These are phyloP conservation scores for Perca fluviatilis DNA, from an alignment of 2,113 vertebrate species.

Conservation along the genomic window DNA sequence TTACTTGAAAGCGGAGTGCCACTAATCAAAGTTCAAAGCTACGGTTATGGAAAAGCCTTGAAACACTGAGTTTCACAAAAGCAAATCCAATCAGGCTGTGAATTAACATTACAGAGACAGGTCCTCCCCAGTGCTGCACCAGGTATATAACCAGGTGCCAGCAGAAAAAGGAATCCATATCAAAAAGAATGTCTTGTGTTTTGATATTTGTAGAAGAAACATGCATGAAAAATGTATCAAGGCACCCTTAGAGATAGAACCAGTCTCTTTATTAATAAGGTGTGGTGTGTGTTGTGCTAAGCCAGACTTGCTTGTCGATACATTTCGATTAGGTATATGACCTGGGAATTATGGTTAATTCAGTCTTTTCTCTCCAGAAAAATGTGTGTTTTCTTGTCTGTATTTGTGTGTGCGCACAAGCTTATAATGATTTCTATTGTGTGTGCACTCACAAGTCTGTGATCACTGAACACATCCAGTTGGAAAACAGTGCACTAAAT, in stretches of 20 bases:
- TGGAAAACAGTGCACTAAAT: slow-evolving; percentile 11
- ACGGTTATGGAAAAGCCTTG: slow-evolving; percentile 11
- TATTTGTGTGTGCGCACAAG: background rate
- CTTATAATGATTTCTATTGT: background rate
- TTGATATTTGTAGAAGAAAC: slow-evolving; percentile 57
- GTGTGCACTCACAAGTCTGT: slow-evolving; percentile 9
- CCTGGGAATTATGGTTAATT: slow-evolving; percentile 56
- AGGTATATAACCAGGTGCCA: slow-evolving; percentile 32
- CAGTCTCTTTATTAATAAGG: slow-evolving; percentile 25
- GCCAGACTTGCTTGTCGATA: slow-evolving; percentile 32
- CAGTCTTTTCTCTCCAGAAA: slow-evolving; percentile 5
- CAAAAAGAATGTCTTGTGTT: slow-evolving; percentile 61
- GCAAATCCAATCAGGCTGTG: slow-evolving; percentile 42
- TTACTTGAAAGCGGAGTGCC: slow-evolving; percentile 33
- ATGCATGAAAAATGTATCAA: slow-evolving; percentile 66
- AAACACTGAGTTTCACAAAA: slow-evolving; percentile 24
- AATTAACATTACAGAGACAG: slow-evolving; percentile 54
- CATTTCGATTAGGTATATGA: slow-evolving; percentile 23
- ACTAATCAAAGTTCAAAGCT: slow-evolving; percentile 51
- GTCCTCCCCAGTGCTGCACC: background rate
- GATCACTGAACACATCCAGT: slow-evolving; percentile 45
- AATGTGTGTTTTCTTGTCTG: background rate
- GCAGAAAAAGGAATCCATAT: slow-evolving; percentile 49
- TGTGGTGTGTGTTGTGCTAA: slow-evolving; percentile 22
- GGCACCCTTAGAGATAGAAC: slow-evolving; percentile 16